Percentiles rank a stretch among this genome's conserved stretches.
These are phyloP conservation scores for Seriola aureovittata DNA, from an alignment of 2,113 vertebrate species.

Conservation along the genomic window DNA sequence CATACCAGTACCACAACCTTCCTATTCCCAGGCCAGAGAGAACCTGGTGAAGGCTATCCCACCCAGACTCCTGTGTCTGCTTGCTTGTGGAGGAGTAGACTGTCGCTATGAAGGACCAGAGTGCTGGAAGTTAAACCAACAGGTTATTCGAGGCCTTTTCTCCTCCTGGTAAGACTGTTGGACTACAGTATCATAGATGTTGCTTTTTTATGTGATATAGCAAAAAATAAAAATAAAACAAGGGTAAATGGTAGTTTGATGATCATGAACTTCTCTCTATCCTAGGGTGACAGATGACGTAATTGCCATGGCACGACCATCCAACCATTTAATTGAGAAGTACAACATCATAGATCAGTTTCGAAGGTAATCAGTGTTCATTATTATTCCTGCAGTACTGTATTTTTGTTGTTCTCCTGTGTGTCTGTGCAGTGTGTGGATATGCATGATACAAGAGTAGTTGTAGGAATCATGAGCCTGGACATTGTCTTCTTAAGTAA, in stretches of 20 bases:
- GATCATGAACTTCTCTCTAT: conserved; percentile 10
- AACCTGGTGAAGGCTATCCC: conserved; percentile 85
- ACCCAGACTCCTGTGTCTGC: conserved; percentile 84
- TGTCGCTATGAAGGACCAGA: conserved; percentile 87
- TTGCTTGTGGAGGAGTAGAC: conserved; percentile 85
- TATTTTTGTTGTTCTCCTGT: not conserved
- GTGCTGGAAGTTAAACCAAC: conserved; percentile 84
- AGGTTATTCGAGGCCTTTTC: conserved; percentile 85
- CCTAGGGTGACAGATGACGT: conserved; percentile 87
- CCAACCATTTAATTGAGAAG: conserved; percentile 82
- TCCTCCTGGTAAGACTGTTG: conserved; percentile 83
- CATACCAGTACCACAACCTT: conserved; percentile 80
- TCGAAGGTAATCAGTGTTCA: conserved; percentile 73
- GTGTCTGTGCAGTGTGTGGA: not conserved
- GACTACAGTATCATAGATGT: not conserved
- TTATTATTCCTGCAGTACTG: not conserved
- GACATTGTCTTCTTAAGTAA: not conserved
- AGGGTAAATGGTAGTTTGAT: not conserved
- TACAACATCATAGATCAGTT: conserved; percentile 88
- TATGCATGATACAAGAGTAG: not conserved
- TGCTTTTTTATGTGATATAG: not conserved
- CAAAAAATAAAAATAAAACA: not conserved
- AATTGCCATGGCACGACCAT: conserved; percentile 86
- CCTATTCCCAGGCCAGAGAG: conserved; percentile 87
- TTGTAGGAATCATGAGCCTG: conserved; percentile 6